A percentile compares a stretch with the other conserved stretches of the same genome.
Conservation (phyloP, 2,113 vertebrate genomes). For the Lepus europaeus region DNA sequence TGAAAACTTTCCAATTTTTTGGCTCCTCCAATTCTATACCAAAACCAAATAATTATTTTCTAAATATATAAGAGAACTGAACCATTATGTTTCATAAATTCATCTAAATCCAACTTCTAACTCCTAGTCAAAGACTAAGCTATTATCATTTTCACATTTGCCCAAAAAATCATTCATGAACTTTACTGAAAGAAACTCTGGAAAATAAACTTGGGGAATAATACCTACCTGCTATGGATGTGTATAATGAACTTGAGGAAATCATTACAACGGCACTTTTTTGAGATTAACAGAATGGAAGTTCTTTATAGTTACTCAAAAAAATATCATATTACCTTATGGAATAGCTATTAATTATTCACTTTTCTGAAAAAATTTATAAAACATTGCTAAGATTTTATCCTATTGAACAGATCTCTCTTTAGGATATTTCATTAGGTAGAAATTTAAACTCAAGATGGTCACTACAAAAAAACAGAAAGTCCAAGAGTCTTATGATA, state of each 20-base stretch:
- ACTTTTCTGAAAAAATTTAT: constrained; percentile 34
- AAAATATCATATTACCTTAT: neutral
- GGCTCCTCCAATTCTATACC: neutral
- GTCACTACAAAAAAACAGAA: neutral
- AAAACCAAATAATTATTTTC: constrained; percentile 8
- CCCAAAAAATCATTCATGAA: too few species aligned
- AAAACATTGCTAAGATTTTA: constrained; percentile 16
- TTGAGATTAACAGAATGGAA: neutral
- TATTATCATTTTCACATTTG: too few species aligned
- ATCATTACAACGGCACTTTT: too few species aligned
- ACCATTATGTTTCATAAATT: too few species aligned
- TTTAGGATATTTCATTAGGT: neutral
- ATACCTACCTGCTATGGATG: too few species aligned
- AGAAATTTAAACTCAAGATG: constrained; percentile 40
- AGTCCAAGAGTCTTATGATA: neutral
- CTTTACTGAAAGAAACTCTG: too few species aligned
- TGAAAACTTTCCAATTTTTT: neutral
- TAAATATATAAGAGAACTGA: neutral
- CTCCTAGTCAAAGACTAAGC: too few species aligned
- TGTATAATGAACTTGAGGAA: too few species aligned
- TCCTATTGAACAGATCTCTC: neutral
- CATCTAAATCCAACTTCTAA: too few species aligned
- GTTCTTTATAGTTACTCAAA: neutral
- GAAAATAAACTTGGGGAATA: too few species aligned
- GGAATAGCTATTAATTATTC: neutral